Base-by-base conservation (phyloP, 2,888 invertebrate species). In the Trissolcus japonicus region DNA sequence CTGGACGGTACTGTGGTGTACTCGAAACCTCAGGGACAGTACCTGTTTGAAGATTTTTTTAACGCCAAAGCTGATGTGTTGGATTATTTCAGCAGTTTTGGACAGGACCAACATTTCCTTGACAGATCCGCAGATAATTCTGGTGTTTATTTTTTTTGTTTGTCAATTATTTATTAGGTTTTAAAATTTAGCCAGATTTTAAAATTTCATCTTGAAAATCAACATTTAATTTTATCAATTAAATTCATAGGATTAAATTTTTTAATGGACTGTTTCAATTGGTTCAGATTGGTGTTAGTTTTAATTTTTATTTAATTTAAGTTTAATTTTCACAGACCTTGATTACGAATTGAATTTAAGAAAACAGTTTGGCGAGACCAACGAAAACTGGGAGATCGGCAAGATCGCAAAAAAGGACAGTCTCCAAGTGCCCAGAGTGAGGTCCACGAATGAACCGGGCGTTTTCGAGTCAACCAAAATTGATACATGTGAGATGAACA, bases 361-460 rank as follows among this genome's bases (percentile, higher is more conserved):
- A 25, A n/a, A 50, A 7, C 14, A 29, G 6, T 29, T 29, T 29
- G 29, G 4, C 29, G 6, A 1, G 29, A 29, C 6, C 7, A 4
- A 3, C 29, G 29, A 19, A 2, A 19, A 29, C 29, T 29, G 62
- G 67, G 59, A 68, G 19, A 3, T 53, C 2, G 0, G 62, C 62
- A 54, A 68, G 19, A 3, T 53, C 2, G 0, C 40, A 6, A 63
- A 56, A 25, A 63, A 6, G 19, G 63, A 75, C 53, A 50, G 35
- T 53, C 16, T 50, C 6, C 62, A 17, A 2, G 56, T 48, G 11
- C 63, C 67, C 6, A 67, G 56, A 46, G 1, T 35, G 3, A 50
- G 11, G 6, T 11, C 61, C 9, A 6, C 43, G 0, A 53, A 6
- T 4, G 35, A 60, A 3, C 65, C 40, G 48, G 2, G 29, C 4